These are phyloP conservation scores for Athrips mouffetella DNA, from an alignment of 2,888 invertebrate species.

Conservation along the genomic window DNA sequence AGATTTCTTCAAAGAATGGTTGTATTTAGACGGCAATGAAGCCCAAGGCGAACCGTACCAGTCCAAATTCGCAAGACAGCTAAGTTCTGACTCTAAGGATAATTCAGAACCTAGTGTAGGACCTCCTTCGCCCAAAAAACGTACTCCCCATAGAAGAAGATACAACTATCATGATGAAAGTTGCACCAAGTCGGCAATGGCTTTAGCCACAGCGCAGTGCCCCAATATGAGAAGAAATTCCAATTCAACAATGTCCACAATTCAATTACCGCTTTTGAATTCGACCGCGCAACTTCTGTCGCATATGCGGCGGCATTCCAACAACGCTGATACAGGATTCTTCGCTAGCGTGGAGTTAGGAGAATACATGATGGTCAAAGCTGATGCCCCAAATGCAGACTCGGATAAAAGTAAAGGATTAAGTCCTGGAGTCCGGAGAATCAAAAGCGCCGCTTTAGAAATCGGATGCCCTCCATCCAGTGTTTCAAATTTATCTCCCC, in stretches of 20 bases:
- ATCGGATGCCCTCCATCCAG: constrained; percentile 84
- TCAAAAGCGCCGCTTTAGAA: constrained; percentile 84
- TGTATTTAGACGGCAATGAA: constrained; percentile 63
- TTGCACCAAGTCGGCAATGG: constrained; percentile 71
- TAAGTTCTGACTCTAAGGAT: constrained; percentile 74
- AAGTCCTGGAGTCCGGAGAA: constrained; percentile 80
- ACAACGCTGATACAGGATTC: constrained; percentile 80
- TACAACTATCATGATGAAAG: constrained; percentile 68
- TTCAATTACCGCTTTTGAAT: constrained; percentile 75
- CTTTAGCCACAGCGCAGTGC: constrained; percentile 63
- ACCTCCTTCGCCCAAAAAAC: constrained; percentile 68
- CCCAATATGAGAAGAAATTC: constrained; percentile 79
- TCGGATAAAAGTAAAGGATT: constrained; percentile 73
- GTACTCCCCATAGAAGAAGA: constrained; percentile 57
- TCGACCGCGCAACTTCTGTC: constrained; percentile 72
- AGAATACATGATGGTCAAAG: constrained; percentile 74
- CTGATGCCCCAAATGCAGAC: constrained; percentile 69
- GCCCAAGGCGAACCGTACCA: constrained; percentile 68
- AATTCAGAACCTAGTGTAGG: constrained; percentile 71
- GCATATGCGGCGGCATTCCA: constrained; percentile 79
- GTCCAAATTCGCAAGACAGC: constrained; percentile 74
- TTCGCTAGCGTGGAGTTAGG: constrained; percentile 74
- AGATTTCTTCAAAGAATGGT: constrained; percentile 71
- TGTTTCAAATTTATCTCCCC: constrained; percentile 85
- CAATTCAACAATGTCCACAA: constrained; percentile 80